Base-by-base conservation (phyloP, 1,140 invertebrate species). In the Amphibalanus amphitrite region DNA sequence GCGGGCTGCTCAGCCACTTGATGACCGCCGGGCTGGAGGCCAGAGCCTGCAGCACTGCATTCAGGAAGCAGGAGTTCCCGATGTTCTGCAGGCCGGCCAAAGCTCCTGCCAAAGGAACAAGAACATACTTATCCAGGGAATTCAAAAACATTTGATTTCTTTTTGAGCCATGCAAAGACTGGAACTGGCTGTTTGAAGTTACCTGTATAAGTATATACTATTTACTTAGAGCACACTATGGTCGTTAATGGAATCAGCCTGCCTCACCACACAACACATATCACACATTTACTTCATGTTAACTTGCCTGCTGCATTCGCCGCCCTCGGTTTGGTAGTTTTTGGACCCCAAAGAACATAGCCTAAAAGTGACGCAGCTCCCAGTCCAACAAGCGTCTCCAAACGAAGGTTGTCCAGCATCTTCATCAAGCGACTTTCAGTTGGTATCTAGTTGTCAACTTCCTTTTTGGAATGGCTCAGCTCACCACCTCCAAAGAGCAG, bases 51-150 rank as follows among this genome's bases (percentile, higher is more conserved):
- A 94, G 79, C 29, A 94, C 79, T 0, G 90, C 90, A 81, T 93
- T 93, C 15, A 94, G 80, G 79, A 93, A 93, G 78, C 92, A 94
- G 20, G 91, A 92, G 72, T 89, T 86, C 59, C 91, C 91, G 72
- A 92, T 84, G 83, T 94, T 94, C 72, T 88, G 86, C 10, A 94
- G 83, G 25, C 91, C 91, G 71, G 88, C 74, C 71, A 79, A 72
- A 0, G n/a, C 47, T 33, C 71, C 74, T 74, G 72, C 15, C 15
- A 38, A 38, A 4, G 15, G 15, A 38, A 38, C 15, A 38, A 38
- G 4, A 38, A 38, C 15, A 38, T 38, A 38, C 4, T 38, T 15
- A 38, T 6, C 33, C 33, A n/a, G n/a, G n/a, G n/a, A n/a, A n/a
- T n/a, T n/a, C n/a, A n/a, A n/a, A n/a, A n/a, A n/a, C n/a, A n/a